Conservation (phyloP, 2,113 vertebrate species). For the Labrus mixtus region DNA sequence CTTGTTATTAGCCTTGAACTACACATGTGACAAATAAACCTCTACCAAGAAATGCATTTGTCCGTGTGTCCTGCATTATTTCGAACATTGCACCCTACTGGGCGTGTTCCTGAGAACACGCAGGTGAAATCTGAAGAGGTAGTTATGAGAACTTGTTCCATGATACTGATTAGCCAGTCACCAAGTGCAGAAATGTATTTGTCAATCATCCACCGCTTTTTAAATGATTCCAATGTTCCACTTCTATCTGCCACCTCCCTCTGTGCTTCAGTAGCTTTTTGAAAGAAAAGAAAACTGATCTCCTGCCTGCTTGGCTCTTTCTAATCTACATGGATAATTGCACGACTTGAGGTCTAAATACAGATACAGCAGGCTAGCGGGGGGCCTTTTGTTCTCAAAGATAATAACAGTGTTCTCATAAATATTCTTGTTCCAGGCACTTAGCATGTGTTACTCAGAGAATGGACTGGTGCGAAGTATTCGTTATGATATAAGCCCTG, state of each 20-base stretch:
- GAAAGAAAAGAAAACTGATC: neutral
- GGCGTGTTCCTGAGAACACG: neutral
- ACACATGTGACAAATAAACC: neutral
- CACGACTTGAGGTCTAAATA: conserved; percentile 54
- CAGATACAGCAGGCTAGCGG: conserved; percentile 23
- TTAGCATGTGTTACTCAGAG: neutral
- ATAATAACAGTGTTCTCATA: conserved; percentile 35
- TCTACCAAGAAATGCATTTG: neutral
- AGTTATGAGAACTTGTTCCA: neutral
- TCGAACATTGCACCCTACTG: neutral
- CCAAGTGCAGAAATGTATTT: neutral
- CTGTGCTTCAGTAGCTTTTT: neutral
- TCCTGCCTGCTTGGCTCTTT: conserved; percentile 25
- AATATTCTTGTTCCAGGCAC: conserved; percentile 15
- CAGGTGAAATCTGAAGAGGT: neutral
- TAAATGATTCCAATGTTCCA: conserved; percentile 21
- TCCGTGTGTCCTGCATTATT: neutral
- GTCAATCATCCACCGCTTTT: conserved; percentile 5
- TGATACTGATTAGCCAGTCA: neutral
- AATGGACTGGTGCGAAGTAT: neutral
- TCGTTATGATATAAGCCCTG: neutral
- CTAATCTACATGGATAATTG: conserved; percentile 53
- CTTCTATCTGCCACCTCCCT: conserved; percentile 18
- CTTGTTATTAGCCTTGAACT: neutral
- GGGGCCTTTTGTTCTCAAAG: conserved; percentile 30